Evolutionary conservation across 2,888 invertebrate species (phyloP).

Genomic region (Cryptocephalus primarius): DNA sequence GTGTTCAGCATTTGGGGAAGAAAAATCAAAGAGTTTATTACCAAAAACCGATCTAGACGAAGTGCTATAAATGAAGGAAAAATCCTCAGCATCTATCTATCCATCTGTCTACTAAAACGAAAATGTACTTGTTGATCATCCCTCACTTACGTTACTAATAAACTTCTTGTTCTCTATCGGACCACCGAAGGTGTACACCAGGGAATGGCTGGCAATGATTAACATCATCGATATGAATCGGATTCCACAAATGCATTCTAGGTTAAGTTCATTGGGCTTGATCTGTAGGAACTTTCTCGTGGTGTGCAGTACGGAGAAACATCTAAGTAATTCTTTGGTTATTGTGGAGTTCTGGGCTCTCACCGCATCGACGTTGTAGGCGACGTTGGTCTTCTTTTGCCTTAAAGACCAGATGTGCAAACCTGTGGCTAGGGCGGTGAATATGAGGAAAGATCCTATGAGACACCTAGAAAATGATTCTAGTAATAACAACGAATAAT

Average conservation of each 20-base stretch:
- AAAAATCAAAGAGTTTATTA: no score
- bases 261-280: slow-evolving; percentile 46
- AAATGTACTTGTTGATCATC: background rate
- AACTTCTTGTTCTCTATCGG: slow-evolving; percentile 56
- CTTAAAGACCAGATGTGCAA: slow-evolving; percentile 20
- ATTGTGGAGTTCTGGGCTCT: slow-evolving; percentile 8
- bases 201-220: slow-evolving; percentile 55
- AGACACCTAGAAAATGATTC: slow-evolving; percentile 17
- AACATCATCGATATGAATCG: slow-evolving; percentile 57
- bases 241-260: slow-evolving; percentile 47
- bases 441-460: slow-evolving; percentile 20
- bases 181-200: slow-evolving; percentile 55
- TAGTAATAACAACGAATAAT: background rate
- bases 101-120: no score
- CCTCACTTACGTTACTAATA: slow-evolving; percentile 43
- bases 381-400: slow-evolving; percentile 13
- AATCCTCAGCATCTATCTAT: no score
- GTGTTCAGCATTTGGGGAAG: no score
- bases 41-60: no score
- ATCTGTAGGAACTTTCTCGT: slow-evolving; percentile 47
- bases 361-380: slow-evolving; percentile 17
- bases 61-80: no score
- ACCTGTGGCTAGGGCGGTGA: slow-evolving; percentile 23
- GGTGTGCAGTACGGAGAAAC: slow-evolving; percentile 51
- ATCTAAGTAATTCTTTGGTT: slow-evolving; percentile 27